Percentiles rank a stretch among this genome's conserved stretches.
phyloP scores from a whole-genome alignment of 2,797 vertebrate genomes.

The Astyanax mexicanus region DNA sequence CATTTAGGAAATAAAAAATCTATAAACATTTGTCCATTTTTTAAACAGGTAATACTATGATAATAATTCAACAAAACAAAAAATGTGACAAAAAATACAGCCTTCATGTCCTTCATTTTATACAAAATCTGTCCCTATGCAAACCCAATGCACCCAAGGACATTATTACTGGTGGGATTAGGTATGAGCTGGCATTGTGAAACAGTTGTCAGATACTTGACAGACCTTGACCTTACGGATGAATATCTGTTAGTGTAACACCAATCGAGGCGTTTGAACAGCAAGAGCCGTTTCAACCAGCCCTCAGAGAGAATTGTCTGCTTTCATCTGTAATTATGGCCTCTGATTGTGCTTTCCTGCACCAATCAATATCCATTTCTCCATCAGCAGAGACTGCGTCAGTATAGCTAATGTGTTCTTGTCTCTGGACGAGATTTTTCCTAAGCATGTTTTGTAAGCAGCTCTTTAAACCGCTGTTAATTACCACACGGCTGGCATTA shows the following conservation, averaged over 20 bases:
- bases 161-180: neutral
- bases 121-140: neutral
- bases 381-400: slow-evolving; percentile 25
- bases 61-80: too few relatives aligned
- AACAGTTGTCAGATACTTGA: neutral
- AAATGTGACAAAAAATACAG: too few relatives aligned
- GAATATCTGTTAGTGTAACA: neutral
- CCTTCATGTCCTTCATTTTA: neutral
- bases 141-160: too few relatives aligned
- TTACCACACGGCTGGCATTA: neutral
- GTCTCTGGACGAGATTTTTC: neutral
- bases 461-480: slow-evolving; percentile 23
- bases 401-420: slow-evolving; percentile 15
- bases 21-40: too few relatives aligned
- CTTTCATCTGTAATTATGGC: slow-evolving; percentile 39
- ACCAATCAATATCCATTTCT: slow-evolving; percentile 43
- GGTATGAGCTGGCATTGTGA: neutral
- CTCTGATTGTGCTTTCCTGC: slow-evolving; percentile 54
- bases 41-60: too few relatives aligned
- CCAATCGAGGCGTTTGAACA: slow-evolving; percentile 17
- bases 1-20: too few relatives aligned
- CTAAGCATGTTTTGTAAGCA: slow-evolving; percentile 1
- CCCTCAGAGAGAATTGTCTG: slow-evolving; percentile 9
- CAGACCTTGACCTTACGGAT: slow-evolving; percentile 4
- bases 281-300: slow-evolving; percentile 29